phyloP scores from a whole-genome alignment of 2,888 invertebrate species.

The Schrankia costaestrigalis region DNA sequence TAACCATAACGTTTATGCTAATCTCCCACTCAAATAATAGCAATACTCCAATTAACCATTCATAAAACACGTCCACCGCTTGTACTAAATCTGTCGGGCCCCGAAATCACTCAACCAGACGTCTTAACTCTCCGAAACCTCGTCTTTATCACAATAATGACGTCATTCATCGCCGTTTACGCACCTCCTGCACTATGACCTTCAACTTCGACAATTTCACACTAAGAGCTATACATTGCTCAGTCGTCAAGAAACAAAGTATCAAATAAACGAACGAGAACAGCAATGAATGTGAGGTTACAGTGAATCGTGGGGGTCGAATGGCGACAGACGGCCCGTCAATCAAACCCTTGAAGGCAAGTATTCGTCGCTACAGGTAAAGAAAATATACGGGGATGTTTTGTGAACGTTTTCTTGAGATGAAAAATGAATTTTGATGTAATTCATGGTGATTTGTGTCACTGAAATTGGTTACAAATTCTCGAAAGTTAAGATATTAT shows the following conservation, averaged over 20 bases:
- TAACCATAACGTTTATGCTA: no score
- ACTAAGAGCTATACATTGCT: constrained; percentile 32
- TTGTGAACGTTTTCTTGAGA: constrained; percentile 13
- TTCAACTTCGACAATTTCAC: constrained; percentile 17
- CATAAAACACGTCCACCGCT: constrained; percentile 34
- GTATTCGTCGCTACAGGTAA: constrained; percentile 54
- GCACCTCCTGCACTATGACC: constrained; percentile 36
- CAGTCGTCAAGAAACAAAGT: constrained; percentile 2
- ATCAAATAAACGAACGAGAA: constrained; percentile 9
- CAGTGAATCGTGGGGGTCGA: constrained; percentile 16
- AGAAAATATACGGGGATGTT: constrained; percentile 36
- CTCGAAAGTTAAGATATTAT: no score
- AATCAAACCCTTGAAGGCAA: constrained; percentile 58
- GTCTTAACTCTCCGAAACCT: constrained; percentile 66
- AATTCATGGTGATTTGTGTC: no score
- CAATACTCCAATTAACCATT: constrained; percentile 33
- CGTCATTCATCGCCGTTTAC: constrained; percentile 70
- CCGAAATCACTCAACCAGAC: constrained; percentile 63
- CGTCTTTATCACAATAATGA: constrained; percentile 72
- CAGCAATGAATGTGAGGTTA: constrained; percentile 33
- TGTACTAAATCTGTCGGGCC: constrained; percentile 48
- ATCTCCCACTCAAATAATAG: constrained; percentile 12
- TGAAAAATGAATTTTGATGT: neutral
- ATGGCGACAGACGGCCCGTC: constrained; percentile 50
- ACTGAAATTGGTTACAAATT: no score